Evolutionary conservation across 2,888 invertebrate species (phyloP).

Genomic region (Dasysyrphus albostriatus): DNA sequence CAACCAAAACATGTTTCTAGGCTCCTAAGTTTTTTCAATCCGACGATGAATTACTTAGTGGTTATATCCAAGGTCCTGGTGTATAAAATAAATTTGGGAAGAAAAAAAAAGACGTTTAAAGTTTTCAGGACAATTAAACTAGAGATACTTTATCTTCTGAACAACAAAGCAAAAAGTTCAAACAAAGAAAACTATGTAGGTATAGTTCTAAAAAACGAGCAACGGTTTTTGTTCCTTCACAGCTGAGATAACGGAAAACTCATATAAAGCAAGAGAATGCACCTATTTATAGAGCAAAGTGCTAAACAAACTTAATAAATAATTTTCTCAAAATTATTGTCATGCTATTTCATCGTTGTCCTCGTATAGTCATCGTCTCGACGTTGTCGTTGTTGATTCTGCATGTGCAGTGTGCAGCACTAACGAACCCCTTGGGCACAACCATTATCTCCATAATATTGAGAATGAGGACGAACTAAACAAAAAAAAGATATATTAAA

Average conservation of each 20-base stretch:
- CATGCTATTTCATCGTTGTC: slow-evolving; percentile 6
- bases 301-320: slow-evolving; percentile 40
- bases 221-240: neutral
- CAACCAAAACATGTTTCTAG: no score
- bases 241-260: neutral
- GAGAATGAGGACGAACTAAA: slow-evolving; percentile 20
- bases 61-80: no score
- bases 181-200: neutral
- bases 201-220: neutral
- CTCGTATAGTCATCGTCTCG: neutral
- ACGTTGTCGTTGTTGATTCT: slow-evolving; percentile 4
- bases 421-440: slow-evolving; percentile 31
- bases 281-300: neutral
- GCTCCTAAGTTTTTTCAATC: no score
- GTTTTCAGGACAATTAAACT: neutral
- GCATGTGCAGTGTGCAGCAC: slow-evolving; percentile 15
- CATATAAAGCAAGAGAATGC: neutral
- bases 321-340: slow-evolving; percentile 40
- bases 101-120: no score
- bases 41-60: no score
- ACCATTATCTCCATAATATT: slow-evolving; percentile 35
- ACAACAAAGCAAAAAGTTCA: neutral
- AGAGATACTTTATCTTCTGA: neutral
- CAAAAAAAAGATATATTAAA: slow-evolving; percentile 26
- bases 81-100: no score